These are phyloP conservation scores for Netelia inedita DNA, from an alignment of 2,888 invertebrate genomes.

Conservation along the genomic window DNA sequence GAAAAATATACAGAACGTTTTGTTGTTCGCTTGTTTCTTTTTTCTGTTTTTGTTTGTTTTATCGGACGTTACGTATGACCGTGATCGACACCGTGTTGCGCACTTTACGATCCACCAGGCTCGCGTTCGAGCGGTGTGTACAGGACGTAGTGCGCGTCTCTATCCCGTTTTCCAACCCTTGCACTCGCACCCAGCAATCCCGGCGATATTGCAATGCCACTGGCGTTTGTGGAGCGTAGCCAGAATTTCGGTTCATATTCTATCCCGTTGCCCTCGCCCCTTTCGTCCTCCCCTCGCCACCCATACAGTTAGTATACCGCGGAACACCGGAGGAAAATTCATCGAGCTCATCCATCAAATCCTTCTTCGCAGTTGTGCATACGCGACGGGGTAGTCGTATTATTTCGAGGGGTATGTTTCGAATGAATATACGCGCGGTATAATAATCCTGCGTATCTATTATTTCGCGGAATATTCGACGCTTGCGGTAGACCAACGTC, in stretches of 20 bases:
- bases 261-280: background rate
- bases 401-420: background rate
- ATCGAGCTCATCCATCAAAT: slow-evolving; percentile 73
- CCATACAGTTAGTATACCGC: slow-evolving; percentile 26
- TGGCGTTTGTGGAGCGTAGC: slow-evolving; percentile 65
- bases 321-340: slow-evolving; percentile 70
- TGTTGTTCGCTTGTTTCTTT: slow-evolving; percentile 2
- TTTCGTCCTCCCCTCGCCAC: slow-evolving; percentile 22
- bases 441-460: slow-evolving; percentile 22
- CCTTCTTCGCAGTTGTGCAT: slow-evolving; percentile 57
- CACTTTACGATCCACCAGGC: slow-evolving; percentile 49
- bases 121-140: slow-evolving; percentile 10
- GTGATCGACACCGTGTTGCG: slow-evolving; percentile 62
- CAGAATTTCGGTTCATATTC: slow-evolving; percentile 63
- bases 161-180: slow-evolving; percentile 26
- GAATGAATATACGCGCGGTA: slow-evolving; percentile 6
- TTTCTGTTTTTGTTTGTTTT: slow-evolving; percentile 27
- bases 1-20: slow-evolving; percentile 19
- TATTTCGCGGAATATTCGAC: slow-evolving; percentile 18
- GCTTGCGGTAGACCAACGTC: slow-evolving; percentile 17
- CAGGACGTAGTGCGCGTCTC: slow-evolving; percentile 36
- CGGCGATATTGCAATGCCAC: slow-evolving; percentile 23
- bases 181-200: slow-evolving; percentile 28
- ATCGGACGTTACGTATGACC: slow-evolving; percentile 1
- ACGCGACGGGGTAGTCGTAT: slow-evolving; percentile 18